phyloP scores from a whole-genome alignment of 2,888 invertebrate species.

The Thecophora atra region DNA sequence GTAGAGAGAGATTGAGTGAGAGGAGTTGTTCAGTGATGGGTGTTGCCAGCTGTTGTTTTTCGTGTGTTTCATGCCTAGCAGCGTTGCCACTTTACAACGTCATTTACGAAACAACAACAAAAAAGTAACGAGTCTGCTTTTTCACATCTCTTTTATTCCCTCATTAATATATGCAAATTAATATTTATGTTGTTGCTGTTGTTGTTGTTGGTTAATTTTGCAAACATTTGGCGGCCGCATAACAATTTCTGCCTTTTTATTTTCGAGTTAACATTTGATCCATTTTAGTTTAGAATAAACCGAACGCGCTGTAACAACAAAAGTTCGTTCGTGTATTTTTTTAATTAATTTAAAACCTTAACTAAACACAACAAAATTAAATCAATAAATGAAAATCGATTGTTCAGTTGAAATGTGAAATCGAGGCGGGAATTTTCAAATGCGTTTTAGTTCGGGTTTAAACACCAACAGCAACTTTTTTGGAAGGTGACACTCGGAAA shows the following conservation, averaged over 20 bases:
- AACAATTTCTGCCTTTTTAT: constrained; percentile 12
- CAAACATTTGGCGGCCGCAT: constrained; percentile 25
- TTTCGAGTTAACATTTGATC: constrained; percentile 17
- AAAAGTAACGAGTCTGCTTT: neutral
- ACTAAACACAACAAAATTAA: neutral
- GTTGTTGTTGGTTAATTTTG: constrained; percentile 30
- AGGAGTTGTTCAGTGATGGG: constrained; percentile 21
- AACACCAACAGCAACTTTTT: too few species aligned
- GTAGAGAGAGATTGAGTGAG: too few species aligned
- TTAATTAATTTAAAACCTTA: too few species aligned
- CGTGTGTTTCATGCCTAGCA: constrained; percentile 8
- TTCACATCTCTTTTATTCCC: constrained; percentile 6
- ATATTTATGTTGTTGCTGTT: constrained; percentile 51
- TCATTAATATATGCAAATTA: constrained; percentile 8
- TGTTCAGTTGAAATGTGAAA: too few species aligned
- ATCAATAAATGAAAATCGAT: too few species aligned
- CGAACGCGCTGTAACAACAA: constrained; percentile 33
- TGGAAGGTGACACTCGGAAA: too few species aligned
- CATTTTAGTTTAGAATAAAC: constrained; percentile 33
- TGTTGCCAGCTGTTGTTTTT: neutral
- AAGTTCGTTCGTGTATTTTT: constrained; percentile 14
- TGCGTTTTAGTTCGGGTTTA: too few species aligned
- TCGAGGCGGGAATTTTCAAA: too few species aligned
- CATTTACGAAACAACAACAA: constrained; percentile 35
- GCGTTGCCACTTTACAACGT: constrained; percentile 36